Evolutionary conservation across 2,888 invertebrate species (phyloP), one percentile per base, ranked within the genome.

Genomic region (Eupithecia insigniata): DNA sequence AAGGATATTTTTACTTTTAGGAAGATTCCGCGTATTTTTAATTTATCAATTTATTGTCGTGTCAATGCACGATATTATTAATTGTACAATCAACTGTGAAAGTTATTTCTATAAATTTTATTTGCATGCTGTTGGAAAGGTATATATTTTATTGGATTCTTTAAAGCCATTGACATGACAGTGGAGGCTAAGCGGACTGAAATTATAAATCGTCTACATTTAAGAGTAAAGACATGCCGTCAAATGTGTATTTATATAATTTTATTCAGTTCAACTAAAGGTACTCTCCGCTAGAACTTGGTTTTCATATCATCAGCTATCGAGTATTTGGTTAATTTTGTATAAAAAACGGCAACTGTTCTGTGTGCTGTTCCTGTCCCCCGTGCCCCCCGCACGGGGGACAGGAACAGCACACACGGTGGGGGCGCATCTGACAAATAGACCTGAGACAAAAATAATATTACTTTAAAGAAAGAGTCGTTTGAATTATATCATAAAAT

Each of bases 41-140:
- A 22, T 60, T 39, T 34, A 62, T 64, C 64, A 39, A 64, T 34
- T 36, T 62, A 26, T 32, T 36, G 61, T 62, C n/a, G 61, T 62
- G 12, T 62, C 32, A 65, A 12, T 55, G 87, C 89, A 90, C 89
- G 58, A 60, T 10, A 61, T 10, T 60, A 85, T 85, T 85, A 87
- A 88, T 84, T 88, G 90, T 90, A 92, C 90, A 90, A 90, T 86
- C 80, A 83, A 85, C 86, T 85, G 89, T 86, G 83, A 86, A 84
- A 86, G 90, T 92, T 92, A 82, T 85, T 85, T 82, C 79, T 86
- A 88, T 89, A 89, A 89, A 91, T 92, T 92, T 91, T 93, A 92
- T 92, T 71, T 89, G 88, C 88, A 89, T 90, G 89, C 89, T 93
- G 92, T 93, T 93, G 90, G 87, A 89, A 89, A 82, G 85, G 83